Conservation (phyloP, 2,888 invertebrate species). For the Drosophila maculinotata region DNA sequence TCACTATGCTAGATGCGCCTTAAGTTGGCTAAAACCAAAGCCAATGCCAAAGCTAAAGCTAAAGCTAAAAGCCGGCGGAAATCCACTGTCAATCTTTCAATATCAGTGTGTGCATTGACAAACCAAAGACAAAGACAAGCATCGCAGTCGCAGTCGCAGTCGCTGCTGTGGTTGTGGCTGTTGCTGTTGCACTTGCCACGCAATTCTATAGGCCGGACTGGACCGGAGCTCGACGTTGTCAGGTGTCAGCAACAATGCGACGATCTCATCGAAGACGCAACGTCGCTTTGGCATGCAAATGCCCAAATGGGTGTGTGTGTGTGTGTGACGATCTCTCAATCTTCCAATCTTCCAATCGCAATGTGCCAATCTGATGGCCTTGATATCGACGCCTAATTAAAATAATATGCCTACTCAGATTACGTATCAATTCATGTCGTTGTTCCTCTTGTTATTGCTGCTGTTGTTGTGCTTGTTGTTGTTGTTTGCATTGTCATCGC, state of each 20-base stretch:
- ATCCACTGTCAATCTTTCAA: conserved; percentile 75
- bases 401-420: conserved; percentile 79
- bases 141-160: conserved; percentile 40
- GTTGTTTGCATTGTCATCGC: conserved; percentile 32
- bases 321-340: conserved; percentile 64
- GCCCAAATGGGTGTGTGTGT: conserved; percentile 58
- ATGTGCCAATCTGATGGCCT: conserved; percentile 73
- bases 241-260: conserved; percentile 75
- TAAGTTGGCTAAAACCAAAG: conserved; percentile 22
- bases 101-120: conserved; percentile 51
- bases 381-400: conserved; percentile 78
- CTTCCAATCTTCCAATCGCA: conserved; percentile 72
- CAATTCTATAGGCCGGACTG: conserved; percentile 54
- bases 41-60: conserved; percentile 15
- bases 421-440: conserved; percentile 65
- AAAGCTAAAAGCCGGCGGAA: conserved; percentile 69
- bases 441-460: conserved; percentile 12
- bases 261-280: conserved; percentile 55
- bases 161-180: conserved; percentile 11
- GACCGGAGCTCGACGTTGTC: conserved; percentile 57
- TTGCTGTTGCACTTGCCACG: conserved; percentile 71
- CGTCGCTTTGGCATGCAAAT: conserved; percentile 58
- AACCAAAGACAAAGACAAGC: conserved; percentile 64
- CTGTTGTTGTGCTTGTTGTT: conserved; percentile 17
- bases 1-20: conserved; percentile 9